Base-by-base conservation (phyloP, 1,140 invertebrate species). In the Conus ventricosus region DNA sequence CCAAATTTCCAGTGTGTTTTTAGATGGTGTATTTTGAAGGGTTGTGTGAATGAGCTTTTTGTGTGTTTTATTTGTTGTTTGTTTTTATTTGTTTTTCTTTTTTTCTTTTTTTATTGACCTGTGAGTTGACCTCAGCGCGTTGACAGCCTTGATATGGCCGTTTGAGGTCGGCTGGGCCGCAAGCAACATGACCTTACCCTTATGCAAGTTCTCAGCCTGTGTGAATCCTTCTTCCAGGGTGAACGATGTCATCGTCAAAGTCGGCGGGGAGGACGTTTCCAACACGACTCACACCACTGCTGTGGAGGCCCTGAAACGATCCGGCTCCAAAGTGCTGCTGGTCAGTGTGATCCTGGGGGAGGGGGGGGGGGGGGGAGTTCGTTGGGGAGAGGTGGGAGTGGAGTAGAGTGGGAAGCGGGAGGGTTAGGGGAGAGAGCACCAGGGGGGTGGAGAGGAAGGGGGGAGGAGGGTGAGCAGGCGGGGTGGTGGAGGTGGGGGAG, bases 221-320 rank as follows among this genome's bases (percentile, higher is more conserved):
- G 11, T 71, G 67, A 17, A 7, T 71, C 13, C 67, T 91, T 80
- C 89, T 88, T 91, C 76, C 92, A 95, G 94, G 85, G 92, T 95
- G 89, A 95, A 95, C 91, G 98, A 99, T 95, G 97, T 98, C 92
- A 98, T 99, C 94, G 96, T 98, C 89, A 93, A 92, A 57, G 94
- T 94, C 25, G 95, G 92, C 76, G 90, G 91, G 83, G 97, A 97
- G 8, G 97, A 97, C 91, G 97, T 99, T 82, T 97, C 98, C 91
- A 97, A 98, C 95, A 98, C 99, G 63, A 97, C 98, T 76, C 99
- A 99, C 95, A 97, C 98, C 39, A 96, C 97, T 27, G 99, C 99
- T 85, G 99, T 99, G 75, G 98, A 99, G 92, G 98, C 98, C 20
- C 96, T 99, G 87, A 99, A 99, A 96, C 97, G 97, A 93, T 98